These are phyloP conservation scores for Arctopsyche grandis DNA, from an alignment of 1,140 invertebrate genomes.

Conservation along the genomic window DNA sequence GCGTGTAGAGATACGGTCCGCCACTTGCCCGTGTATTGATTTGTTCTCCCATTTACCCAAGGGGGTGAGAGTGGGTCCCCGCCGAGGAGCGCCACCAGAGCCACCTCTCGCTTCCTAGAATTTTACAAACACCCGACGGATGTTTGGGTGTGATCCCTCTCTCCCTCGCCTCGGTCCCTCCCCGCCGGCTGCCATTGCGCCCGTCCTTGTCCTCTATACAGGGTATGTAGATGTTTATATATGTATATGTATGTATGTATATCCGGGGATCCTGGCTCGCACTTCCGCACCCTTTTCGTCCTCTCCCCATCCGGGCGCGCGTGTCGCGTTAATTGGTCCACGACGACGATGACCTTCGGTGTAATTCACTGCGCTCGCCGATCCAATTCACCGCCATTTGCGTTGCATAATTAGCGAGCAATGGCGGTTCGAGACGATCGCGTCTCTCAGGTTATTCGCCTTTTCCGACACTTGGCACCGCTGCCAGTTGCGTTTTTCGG, in stretches of 20 bases:
- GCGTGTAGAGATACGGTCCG: conserved; percentile 34
- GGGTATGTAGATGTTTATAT: background rate
- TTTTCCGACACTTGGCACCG: background rate
- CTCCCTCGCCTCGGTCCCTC: background rate
- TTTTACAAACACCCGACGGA: conserved; percentile 35
- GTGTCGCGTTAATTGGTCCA: too few species aligned
- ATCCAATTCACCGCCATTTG: too few species aligned
- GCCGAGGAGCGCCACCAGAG: conserved; percentile 18
- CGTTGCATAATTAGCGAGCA: too few species aligned
- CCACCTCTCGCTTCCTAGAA: conserved; percentile 22
- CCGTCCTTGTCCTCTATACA: background rate
- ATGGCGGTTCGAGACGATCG: too few species aligned
- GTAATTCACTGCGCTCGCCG: too few species aligned
- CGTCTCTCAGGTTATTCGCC: background rate
- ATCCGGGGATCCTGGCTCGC: background rate
- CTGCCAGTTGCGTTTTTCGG: background rate
- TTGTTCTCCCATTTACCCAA: conserved; percentile 35
- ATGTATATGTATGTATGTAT: background rate
- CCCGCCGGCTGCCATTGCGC: background rate
- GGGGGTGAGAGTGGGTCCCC: conserved; percentile 22
- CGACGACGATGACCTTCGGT: too few species aligned
- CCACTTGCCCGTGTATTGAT: conserved; percentile 39
- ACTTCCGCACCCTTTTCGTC: background rate
- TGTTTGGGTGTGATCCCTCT: conserved; percentile 3
- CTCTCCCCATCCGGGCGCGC: background rate